These are phyloP conservation scores for Drosophila repleta DNA, from an alignment of 1,140 invertebrate species.

Conservation along the genomic window DNA sequence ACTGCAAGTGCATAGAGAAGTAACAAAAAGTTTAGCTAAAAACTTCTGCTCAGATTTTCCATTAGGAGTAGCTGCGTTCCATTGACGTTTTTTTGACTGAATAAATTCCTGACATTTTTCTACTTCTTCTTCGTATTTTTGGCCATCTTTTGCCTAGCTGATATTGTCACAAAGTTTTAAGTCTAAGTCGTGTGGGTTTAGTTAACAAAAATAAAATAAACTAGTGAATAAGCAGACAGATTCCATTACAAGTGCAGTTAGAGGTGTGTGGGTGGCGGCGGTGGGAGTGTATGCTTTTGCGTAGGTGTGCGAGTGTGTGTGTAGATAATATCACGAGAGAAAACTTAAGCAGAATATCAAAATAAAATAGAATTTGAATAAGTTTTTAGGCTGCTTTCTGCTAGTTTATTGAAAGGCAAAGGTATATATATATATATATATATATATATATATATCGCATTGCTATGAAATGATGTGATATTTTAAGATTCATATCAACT, in stretches of 20 bases:
- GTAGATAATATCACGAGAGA: not conserved
- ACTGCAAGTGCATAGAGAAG: constrained; percentile 27
- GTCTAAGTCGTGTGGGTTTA: constrained; percentile 9
- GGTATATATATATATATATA: too few relatives aligned
- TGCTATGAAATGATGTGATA: too few relatives aligned
- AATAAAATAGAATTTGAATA: too few relatives aligned
- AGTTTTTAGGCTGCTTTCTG: too few relatives aligned
- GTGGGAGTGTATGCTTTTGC: not conserved
- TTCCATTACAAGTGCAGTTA: constrained; percentile 1
- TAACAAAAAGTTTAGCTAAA: constrained; percentile 15
- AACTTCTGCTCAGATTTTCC: constrained; percentile 14
- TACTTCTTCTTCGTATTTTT: not conserved
- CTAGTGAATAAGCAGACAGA: not conserved
- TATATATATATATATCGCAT: too few relatives aligned
- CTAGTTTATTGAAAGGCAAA: too few relatives aligned
- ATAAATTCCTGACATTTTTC: constrained; percentile 8
- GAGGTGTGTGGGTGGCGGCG: not conserved
- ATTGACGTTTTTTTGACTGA: constrained; percentile 13
- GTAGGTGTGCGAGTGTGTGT: not conserved
- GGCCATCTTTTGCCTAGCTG: not conserved
- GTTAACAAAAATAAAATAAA: not conserved
- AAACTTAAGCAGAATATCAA: too few relatives aligned
- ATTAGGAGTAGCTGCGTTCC: not conserved
- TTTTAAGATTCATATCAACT: too few relatives aligned
- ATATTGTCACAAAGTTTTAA: constrained; percentile 15